These are phyloP conservation scores for Loris lydekkerianus DNA, from an alignment of 2,797 vertebrate species.

Conservation along the genomic window DNA sequence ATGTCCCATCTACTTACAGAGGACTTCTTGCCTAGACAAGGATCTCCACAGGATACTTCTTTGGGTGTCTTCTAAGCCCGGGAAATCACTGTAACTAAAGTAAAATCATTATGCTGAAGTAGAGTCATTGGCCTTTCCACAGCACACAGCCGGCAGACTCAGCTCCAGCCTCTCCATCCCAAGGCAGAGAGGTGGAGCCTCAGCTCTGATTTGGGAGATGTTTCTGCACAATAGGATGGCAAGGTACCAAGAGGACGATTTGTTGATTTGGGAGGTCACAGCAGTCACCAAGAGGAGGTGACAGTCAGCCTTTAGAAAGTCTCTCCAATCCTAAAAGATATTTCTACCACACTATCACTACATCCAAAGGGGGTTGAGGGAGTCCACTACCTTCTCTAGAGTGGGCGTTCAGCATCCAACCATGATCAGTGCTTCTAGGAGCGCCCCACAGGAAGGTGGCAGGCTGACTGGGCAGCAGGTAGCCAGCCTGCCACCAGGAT, in stretches of 20 bases:
- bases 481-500: conserved; percentile 82
- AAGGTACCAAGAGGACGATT: background rate
- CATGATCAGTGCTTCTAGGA: conserved; percentile 55
- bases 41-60: background rate
- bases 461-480: conserved; percentile 77
- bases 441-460: conserved; percentile 63
- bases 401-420: background rate
- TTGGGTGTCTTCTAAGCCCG: background rate
- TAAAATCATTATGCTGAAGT: background rate
- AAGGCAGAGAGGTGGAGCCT: background rate
- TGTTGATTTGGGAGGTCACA: background rate
- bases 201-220: background rate
- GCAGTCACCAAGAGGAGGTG: background rate
- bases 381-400: background rate
- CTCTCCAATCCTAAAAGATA: background rate
- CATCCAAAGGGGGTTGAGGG: background rate
- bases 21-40: background rate
- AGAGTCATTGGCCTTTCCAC: conserved; percentile 11
- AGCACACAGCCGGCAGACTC: background rate
- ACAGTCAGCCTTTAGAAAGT: background rate
- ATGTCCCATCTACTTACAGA: conserved; percentile 13
- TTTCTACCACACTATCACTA: background rate
- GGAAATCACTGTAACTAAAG: background rate
- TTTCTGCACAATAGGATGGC: background rate
- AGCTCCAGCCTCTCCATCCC: background rate